Base-by-base conservation (phyloP, 2,888 invertebrate species). In the Synergus umbraculus region DNA sequence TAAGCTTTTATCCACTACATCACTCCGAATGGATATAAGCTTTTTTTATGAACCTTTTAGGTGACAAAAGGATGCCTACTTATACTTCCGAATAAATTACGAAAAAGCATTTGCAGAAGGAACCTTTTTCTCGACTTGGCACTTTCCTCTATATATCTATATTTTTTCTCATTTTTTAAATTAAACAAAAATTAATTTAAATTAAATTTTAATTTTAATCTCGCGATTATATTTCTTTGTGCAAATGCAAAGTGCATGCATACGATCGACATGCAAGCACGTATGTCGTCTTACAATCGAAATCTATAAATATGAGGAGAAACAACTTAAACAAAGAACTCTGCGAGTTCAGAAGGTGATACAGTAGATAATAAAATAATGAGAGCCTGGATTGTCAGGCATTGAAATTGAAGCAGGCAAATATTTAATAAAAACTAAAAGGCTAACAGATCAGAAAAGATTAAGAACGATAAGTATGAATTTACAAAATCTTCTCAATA, bases 171-270 rank as follows among this genome's bases (percentile, higher is more conserved):
- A 9, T 44, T 66, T 67, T 22, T 46, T 8, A 46, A 43, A 58
- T 22, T 22, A 22, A 22, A 22, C 22, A 22, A 22, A 22, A 22
- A 22, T 22, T 22, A 22, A 22, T 22, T 22, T 22, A 22, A 22
- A 22, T 22, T 22, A 22, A 22, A 22, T 22, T 22, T 22, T 22
- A 22, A 22, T 22, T 22, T 22, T 22, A 22, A 22, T 37, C 13
- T 73, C 37, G n/a, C 41, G 58, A 44, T 15, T 41, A 43, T 60
- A 43, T 60, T 80, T 64, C 76, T 60, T 79, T 81, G 79, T 82
- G 83, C 80, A 80, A 82, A 85, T 86, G 81, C 77, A 82, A 76
- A 82, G 79, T 83, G 43, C 87, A 86, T 88, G 88, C 88, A 85
- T 82, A 82, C 77, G 82, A 84, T 83, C 80, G 83, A 79, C 84